Percentiles rank a stretch among this genome's conserved stretches.
phyloP scores from a whole-genome alignment of 2,888 invertebrate genomes.

The Apodemia duryi region DNA sequence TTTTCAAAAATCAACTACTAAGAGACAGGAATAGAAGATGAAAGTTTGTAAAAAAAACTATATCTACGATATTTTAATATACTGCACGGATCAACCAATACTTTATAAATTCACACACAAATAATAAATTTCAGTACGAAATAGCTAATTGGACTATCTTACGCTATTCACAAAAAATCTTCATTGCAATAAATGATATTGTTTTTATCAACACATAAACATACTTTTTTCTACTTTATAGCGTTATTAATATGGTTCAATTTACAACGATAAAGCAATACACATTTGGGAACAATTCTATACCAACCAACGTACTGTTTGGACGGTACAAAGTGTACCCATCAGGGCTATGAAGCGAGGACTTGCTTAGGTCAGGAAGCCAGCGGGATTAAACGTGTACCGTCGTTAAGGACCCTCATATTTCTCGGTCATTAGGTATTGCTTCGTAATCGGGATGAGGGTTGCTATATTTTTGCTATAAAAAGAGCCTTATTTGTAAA shows the following conservation, averaged over 20 bases:
- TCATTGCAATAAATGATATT: conserved; percentile 5
- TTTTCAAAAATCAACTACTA: too few species aligned
- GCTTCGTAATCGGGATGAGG: conserved; percentile 27
- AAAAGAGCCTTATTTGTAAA: not conserved
- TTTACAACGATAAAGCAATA: not conserved
- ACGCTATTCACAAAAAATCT: not conserved
- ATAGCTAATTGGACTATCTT: conserved; percentile 1
- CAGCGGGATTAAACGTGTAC: conserved; percentile 13
- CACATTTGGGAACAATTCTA: conserved; percentile 3
- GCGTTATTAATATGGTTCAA: not conserved
- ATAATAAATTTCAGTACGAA: not conserved
- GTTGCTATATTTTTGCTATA: conserved; percentile 1
- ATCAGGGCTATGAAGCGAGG: conserved; percentile 12
- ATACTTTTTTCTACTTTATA: not conserved
- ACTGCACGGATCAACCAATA: too few species aligned
- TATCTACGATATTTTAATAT: too few species aligned
- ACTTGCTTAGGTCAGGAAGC: conserved; percentile 10
- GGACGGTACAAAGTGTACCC: conserved; percentile 4
- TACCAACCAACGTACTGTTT: not conserved
- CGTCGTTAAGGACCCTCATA: conserved; percentile 23
- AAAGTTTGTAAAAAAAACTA: too few species aligned
- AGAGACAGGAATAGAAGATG: too few species aligned
- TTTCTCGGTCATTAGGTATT: conserved; percentile 31
- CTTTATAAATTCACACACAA: not conserved
- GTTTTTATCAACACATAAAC: not conserved